Percentiles rank a stretch among this genome's conserved stretches.
phyloP scores from a whole-genome alignment of 35 echinoderm and acorn worm genomes.

The Stichopus chloronotus region DNA sequence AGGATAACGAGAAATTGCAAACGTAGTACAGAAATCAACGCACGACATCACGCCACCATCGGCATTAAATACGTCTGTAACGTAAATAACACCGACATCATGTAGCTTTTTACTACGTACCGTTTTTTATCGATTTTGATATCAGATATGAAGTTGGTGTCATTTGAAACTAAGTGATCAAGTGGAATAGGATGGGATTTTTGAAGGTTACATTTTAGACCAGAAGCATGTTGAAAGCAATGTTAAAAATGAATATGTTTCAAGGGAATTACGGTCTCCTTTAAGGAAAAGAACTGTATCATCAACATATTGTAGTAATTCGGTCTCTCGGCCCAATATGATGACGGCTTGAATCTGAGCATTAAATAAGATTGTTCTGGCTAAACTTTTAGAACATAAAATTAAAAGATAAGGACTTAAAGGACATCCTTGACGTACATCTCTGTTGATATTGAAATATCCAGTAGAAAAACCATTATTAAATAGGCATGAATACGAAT shows the following conservation, averaged over 20 bases:
- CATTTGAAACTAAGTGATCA: background rate
- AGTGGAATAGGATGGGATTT: slow-evolving; percentile 8
- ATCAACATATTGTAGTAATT: slow-evolving; percentile 7
- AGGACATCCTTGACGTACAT: slow-evolving; percentile 4
- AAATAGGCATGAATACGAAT: background rate
- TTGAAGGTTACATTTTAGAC: too few species aligned
- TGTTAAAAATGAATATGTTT: too few species aligned
- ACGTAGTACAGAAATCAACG: too few species aligned
- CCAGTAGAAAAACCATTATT: slow-evolving; percentile 2
- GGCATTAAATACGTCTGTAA: too few species aligned
- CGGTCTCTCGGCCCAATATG: background rate
- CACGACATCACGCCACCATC: too few species aligned
- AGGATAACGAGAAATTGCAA: too few species aligned
- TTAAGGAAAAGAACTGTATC: background rate
- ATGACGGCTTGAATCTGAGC: background rate
- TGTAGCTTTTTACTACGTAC: too few species aligned
- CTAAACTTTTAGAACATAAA: background rate
- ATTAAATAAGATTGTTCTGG: background rate
- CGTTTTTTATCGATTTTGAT: too few species aligned
- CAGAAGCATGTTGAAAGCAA: too few species aligned
- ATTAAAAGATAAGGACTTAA: background rate
- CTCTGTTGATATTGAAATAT: background rate
- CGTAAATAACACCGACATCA: too few species aligned
- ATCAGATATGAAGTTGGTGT: background rate
- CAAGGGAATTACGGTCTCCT: background rate